Evolutionary conservation across 2,888 invertebrate species (phyloP), one percentile per base, ranked within the genome.

Genomic region (Pristionchus arcanus): DNA sequence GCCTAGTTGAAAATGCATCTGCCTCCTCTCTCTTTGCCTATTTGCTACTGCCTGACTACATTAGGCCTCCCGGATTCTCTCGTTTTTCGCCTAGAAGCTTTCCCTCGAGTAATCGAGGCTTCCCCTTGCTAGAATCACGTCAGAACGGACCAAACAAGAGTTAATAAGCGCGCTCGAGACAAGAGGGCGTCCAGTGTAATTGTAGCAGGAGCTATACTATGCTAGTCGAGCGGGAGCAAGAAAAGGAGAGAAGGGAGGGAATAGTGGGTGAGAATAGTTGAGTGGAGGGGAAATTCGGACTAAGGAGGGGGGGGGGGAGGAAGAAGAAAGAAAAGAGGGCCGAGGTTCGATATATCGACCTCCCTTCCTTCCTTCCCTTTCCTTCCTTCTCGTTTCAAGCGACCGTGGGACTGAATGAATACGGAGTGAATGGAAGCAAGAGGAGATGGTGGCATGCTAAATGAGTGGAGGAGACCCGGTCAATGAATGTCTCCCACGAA

Each of bases 291-390:
- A 42, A 84, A 59, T 63, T 84, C 84, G 49, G 84, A 59, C 59
- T 55, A 63, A 84, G 59, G 31, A n/a, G 59, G 59, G 59, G 34
- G 59, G 19, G 49, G 25, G 34, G n/a, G 59, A 34, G 83, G 83
- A 84, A 59, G 59, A 84, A 84, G 55, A 31, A 84, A 59, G 84
- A 84, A 63, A 84, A 55, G 84, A 84, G 84, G 59, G 59, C 28
- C 59, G 84, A 84, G 59, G 59, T 84, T 84, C 84, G 84, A 84
- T 84, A 59, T 84, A 84, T 84, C 84, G 84, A 84, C 84, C 59
- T 63, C 84, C 28, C 84, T 83, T 49, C 81, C 42, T 49, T 55
- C 49, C 53, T 49, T n/a, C n/a, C n/a, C n/a, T n/a, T n/a, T n/a
- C 83, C 59, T 49, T 49, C 31, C 84, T 49, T 15, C 11, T 49